A percentile compares a stretch with the other conserved stretches of the same genome.
Evolutionary conservation across 2,888 invertebrate species (phyloP).

Genomic region (Tipula vernalis): DNA sequence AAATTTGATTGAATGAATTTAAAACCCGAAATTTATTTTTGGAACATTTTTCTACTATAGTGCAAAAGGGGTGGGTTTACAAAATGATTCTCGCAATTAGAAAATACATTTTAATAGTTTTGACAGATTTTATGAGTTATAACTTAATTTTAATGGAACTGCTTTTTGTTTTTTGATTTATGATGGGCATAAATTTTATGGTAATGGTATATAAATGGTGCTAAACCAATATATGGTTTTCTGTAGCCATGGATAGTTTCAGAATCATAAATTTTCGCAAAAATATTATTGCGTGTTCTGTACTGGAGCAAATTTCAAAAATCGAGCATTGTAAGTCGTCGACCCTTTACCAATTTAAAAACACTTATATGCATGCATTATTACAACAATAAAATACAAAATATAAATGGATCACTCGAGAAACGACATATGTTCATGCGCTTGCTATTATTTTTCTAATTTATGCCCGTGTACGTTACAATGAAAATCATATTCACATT

Average conservation of each 20-base stretch:
- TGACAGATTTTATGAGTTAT: background rate
- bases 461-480: background rate
- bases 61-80: background rate
- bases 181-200: background rate
- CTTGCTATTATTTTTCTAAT: background rate
- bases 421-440: background rate
- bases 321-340: too few species aligned
- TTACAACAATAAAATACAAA: background rate
- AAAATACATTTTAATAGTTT: background rate
- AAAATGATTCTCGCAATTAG: background rate
- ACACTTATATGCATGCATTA: background rate
- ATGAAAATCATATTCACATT: background rate
- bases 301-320: too few species aligned
- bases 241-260: too few species aligned
- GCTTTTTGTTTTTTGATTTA: background rate
- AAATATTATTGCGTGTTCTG: too few species aligned
- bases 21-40: background rate
- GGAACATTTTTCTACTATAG: background rate
- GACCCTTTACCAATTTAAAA: too few species aligned
- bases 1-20: slow-evolving; percentile 4
- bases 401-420: background rate
- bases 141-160: background rate
- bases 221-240: too few species aligned
- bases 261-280: too few species aligned
- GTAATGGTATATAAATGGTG: background rate